Conservation (phyloP, 1,140 invertebrate species). For the Pissodes strobi region DNA sequence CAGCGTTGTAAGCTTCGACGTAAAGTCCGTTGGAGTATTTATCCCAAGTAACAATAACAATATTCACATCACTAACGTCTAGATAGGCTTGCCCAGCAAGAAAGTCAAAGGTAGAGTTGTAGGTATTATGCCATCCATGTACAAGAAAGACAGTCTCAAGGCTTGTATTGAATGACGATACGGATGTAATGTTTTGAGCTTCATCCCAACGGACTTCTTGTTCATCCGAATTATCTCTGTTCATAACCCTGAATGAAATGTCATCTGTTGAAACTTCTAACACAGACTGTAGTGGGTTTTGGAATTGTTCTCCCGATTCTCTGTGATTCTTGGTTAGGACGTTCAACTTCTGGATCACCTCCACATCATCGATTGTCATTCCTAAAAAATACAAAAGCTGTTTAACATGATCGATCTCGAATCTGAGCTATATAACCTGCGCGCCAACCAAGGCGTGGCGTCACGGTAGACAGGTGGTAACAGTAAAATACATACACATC, state of each 20-base stretch:
- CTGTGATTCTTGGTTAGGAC: not conserved
- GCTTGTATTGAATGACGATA: not conserved
- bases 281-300: not conserved
- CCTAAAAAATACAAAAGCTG: not conserved
- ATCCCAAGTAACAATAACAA: slow-evolving; percentile 65
- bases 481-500: too few relatives aligned
- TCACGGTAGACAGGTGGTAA: too few relatives aligned
- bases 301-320: not conserved
- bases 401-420: too few relatives aligned
- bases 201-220: not conserved
- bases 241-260: not conserved
- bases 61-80: slow-evolving; percentile 57
- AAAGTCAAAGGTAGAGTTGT: slow-evolving; percentile 44
- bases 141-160: slow-evolving; percentile 21
- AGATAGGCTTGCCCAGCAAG: slow-evolving; percentile 54
- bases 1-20: slow-evolving; percentile 56
- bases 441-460: too few relatives aligned
- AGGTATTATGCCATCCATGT: slow-evolving; percentile 53
- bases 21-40: slow-evolving; percentile 52
- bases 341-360: not conserved
- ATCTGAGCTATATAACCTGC: too few relatives aligned
- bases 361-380: not conserved
- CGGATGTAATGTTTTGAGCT: not conserved
- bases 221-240: not conserved
- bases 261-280: not conserved